Conservation (phyloP, 2,888 invertebrate species). For the Chloromyia formosa region DNA sequence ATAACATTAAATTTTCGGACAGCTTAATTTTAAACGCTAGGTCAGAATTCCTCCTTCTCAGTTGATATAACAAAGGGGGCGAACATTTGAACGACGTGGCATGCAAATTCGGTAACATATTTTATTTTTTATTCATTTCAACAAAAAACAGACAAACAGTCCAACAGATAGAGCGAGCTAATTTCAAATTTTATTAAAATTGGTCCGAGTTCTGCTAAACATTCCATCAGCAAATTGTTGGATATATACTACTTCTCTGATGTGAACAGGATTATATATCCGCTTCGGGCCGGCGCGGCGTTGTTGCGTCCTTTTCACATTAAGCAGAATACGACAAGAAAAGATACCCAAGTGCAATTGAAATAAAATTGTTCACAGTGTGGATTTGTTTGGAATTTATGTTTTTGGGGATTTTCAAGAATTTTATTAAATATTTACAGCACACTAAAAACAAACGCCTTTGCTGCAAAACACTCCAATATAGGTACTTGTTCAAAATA, state of each 20-base stretch:
- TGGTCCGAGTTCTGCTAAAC: conserved; percentile 17
- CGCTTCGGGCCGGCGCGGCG: no score
- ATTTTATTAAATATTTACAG: conserved; percentile 42
- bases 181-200: conserved; percentile 42
- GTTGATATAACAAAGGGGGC: background rate
- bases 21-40: conserved; percentile 1
- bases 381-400: conserved; percentile 34
- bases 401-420: conserved; percentile 38
- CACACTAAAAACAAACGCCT: conserved; percentile 24
- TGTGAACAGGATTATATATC: background rate
- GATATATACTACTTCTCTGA: background rate
- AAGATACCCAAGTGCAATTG: background rate
- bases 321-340: no score
- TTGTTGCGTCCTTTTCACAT: no score
- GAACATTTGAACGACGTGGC: background rate
- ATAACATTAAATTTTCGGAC: conserved; percentile 4
- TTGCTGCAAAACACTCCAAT: background rate
- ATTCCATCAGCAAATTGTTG: background rate
- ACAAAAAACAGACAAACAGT: no score
- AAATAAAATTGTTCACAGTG: conserved; percentile 31
- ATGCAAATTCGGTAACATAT: conserved; percentile 8
- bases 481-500: background rate
- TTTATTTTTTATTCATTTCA: conserved; percentile 15
- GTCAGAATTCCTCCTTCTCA: background rate
- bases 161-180: conserved; percentile 8